These are phyloP conservation scores for Amphiura filiformis DNA, from an alignment of 35 echinoderm and acorn worm species.

Conservation along the genomic window DNA sequence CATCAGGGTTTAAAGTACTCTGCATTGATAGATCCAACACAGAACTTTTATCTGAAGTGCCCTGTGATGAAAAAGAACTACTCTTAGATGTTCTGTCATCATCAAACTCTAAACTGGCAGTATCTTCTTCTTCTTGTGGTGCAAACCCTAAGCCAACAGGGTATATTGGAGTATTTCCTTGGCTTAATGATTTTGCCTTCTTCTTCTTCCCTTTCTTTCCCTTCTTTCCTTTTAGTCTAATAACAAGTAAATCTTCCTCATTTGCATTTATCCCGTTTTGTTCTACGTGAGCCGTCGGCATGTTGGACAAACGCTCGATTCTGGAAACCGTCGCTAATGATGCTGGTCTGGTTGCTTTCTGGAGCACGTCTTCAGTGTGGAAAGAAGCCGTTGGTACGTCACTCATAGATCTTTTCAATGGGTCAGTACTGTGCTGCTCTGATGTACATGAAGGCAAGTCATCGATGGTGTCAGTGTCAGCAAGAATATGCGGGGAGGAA, in stretches of 20 bases:
- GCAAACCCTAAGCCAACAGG: not conserved
- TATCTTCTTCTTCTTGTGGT: not conserved
- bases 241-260: constrained; percentile 44
- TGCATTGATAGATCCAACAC: not conserved
- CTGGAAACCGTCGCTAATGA: constrained; percentile 14
- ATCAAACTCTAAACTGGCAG: not conserved
- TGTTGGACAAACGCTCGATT: not conserved
- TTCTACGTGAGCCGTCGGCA: not conserved
- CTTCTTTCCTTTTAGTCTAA: constrained; percentile 49
- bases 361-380: not conserved
- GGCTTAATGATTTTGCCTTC: not conserved
- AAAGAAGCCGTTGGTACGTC: not conserved
- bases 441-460: not conserved
- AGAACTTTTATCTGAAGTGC: constrained; percentile 11
- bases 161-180: not conserved
- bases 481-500: not conserved
- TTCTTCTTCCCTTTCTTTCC: constrained; percentile 47
- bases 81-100: not conserved
- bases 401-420: too few relatives aligned
- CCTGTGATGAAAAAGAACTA: constrained; percentile 24
- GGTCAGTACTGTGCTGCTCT: not conserved
- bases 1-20: not conserved
- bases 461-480: not conserved
- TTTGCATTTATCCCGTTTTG: not conserved
- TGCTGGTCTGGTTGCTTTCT: constrained; percentile 19